These are phyloP conservation scores for Serranus cabrilla DNA, from an alignment of 2,797 vertebrate genomes.

Conservation along the genomic window DNA sequence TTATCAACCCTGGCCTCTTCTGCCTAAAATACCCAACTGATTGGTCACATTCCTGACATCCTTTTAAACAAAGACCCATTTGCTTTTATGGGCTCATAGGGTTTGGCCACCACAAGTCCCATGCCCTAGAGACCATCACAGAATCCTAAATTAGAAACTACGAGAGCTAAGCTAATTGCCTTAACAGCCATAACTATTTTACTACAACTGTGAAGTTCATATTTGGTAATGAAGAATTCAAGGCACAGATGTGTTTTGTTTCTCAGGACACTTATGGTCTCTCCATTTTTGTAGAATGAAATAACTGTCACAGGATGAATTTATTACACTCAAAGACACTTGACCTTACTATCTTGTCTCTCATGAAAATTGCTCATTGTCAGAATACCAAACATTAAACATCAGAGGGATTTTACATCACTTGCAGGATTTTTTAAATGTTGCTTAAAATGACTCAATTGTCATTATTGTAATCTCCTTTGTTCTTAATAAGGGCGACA, in stretches of 20 bases:
- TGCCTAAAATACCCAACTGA: slow-evolving; percentile 89
- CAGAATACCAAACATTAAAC: slow-evolving; percentile 48
- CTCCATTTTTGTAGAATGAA: slow-evolving; percentile 63
- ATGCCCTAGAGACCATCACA: slow-evolving; percentile 71
- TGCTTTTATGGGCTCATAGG: slow-evolving; percentile 77
- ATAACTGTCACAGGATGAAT: slow-evolving; percentile 53
- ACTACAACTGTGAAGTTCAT: slow-evolving; percentile 76
- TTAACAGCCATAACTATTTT: slow-evolving; percentile 65
- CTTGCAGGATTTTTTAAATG: slow-evolving; percentile 38
- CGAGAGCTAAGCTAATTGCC: slow-evolving; percentile 70
- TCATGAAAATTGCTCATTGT: slow-evolving; percentile 48
- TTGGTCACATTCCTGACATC: slow-evolving; percentile 89
- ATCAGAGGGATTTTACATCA: slow-evolving; percentile 49
- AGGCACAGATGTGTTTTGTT: slow-evolving; percentile 64
- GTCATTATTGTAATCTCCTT: slow-evolving; percentile 56
- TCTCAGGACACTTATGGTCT: slow-evolving; percentile 69
- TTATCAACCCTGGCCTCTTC: slow-evolving; percentile 88
- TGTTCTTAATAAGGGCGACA: slow-evolving; percentile 72
- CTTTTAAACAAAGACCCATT: slow-evolving; percentile 79
- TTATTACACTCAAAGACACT: slow-evolving; percentile 49
- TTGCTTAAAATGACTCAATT: slow-evolving; percentile 57
- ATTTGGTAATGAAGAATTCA: slow-evolving; percentile 78
- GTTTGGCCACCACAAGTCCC: slow-evolving; percentile 67
- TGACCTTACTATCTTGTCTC: slow-evolving; percentile 51
- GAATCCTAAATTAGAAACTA: slow-evolving; percentile 77